Base-by-base conservation (phyloP, 2,797 vertebrate genomes). In the Eospalax fontanierii region DNA sequence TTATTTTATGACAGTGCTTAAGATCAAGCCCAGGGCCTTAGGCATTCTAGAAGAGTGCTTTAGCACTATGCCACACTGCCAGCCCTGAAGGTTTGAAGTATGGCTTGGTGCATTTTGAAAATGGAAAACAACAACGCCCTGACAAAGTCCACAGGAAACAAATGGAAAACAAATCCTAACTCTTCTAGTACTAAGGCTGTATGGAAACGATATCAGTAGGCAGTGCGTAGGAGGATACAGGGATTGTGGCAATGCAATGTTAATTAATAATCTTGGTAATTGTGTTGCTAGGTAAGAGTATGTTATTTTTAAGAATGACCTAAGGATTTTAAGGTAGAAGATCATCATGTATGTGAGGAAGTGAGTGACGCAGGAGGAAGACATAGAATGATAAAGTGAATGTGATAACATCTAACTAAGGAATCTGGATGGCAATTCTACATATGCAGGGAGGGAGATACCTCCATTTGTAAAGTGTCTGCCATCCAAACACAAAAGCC, bases 41-140 rank as follows among this genome's bases (percentile, higher is more conserved):
- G 2, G 24, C 33, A 46, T 63, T 33, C 33, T 8, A 65, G 26
- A 18, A 26, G 74, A 63, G 33, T 33, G 46, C 28, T 78, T 24
- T 78, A 54, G 38, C 28, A 19, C 30, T 50, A 18, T 21, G 75
- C 75, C 54, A 6, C 30, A 78, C 46, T 30, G 16, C 16, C 38
- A 63, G 54, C 16, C 54, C 22, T 71, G 16, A 28, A 76, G n/a
- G 57, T 76, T 90, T 93, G 82, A 74, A 81, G 40, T 24, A 50
- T 63, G 92, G 24, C 66, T 78, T 80, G 6, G 50, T 90, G 35
- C 40, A 87, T 85, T 93, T 40, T 73, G 59, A 33, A 76, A 88
- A 26, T 30, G 7, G 68, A 90, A 92, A 90, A 38, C n/a, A 26
- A 89, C 46, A 90, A 95, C 59, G 57, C 46, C 46, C 46, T 46